Base-by-base conservation (phyloP, 2,797 vertebrate genomes). In the Acanthis flammea region DNA sequence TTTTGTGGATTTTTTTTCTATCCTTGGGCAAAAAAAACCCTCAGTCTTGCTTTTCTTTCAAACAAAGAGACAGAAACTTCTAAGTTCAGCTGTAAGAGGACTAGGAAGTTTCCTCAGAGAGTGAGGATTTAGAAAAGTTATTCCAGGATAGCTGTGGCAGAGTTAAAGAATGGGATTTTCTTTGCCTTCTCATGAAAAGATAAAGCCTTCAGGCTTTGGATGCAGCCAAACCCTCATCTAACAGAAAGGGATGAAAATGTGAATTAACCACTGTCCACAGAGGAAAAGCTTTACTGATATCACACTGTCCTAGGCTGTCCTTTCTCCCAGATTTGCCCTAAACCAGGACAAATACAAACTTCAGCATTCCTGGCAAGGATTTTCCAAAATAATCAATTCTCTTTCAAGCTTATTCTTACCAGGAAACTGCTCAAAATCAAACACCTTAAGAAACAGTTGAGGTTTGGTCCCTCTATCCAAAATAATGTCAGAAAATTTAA, bases 21-120 rank as follows among this genome's bases (percentile, higher is more conserved):
- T 44, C 53, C 23, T 42, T 71, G 13, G 24, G 10, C 7, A 4
- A 1, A 41, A 41, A 2, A 44, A 39, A 7, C 0, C 0, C 28
- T 27, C 27, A 14, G 33, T 15, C 47, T 77, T 6, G 5, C 15
- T 73, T 70, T 57, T 61, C 45, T 73, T 61, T 76, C 45, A 47
- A 57, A 50, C 16, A 61, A 19, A 18, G 70, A 71, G 21, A 76
- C n/a, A 90, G 74, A 66, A 60, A 14, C 14, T 47, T 73, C 4
- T 24, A 21, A 1, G 1, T 55, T 65, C 42, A 65, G 17, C 39
- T 58, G 35, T 41, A 85, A 67, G 10, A 76, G 61, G n/a, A 67
- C 30, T 15, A 75, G 17, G 67, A 51, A 77, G 55, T 37, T 51
- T 78, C 88, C 60, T 68, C 4, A 37, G n/a, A 82, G 57, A 77